Evolutionary conservation across 2,113 vertebrate genomes (phyloP).

Genomic region (Carlito syrichta): DNA sequence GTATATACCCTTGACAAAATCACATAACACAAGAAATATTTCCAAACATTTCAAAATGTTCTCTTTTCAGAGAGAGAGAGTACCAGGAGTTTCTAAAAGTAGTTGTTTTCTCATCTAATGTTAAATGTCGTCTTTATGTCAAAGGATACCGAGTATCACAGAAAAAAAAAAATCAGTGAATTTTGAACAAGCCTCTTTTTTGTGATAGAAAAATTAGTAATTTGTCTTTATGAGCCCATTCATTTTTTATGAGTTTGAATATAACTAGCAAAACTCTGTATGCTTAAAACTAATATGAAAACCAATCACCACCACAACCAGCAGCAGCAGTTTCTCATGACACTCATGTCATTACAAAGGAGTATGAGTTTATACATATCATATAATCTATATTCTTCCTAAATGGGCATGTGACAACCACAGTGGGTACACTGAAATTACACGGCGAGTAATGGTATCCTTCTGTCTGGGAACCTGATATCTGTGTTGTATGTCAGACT

Average conservation of each 20-base stretch:
- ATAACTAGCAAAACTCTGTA: not conserved
- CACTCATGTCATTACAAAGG: not conserved
- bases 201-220: not conserved
- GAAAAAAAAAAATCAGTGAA: not conserved
- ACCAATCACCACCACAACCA: rapidly evolving
- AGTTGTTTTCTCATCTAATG: not conserved
- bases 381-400: not conserved
- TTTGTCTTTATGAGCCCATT: not conserved
- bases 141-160: not conserved
- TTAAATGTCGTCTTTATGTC: not conserved
- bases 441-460: not conserved
- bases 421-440: too few species aligned
- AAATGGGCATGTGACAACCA: too few species aligned
- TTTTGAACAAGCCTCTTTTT: not conserved
- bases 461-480: not conserved
- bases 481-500: not conserved
- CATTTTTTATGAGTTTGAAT: not conserved
- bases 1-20: not conserved
- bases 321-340: too few species aligned
- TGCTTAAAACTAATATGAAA: not conserved
- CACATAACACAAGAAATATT: not conserved
- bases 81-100: not conserved
- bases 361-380: too few species aligned
- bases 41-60: not conserved
- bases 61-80: too few species aligned